Evolutionary conservation across 2,797 vertebrate genomes (phyloP), one percentile per base, ranked within the genome.

Genomic region (Argentina silus): DNA sequence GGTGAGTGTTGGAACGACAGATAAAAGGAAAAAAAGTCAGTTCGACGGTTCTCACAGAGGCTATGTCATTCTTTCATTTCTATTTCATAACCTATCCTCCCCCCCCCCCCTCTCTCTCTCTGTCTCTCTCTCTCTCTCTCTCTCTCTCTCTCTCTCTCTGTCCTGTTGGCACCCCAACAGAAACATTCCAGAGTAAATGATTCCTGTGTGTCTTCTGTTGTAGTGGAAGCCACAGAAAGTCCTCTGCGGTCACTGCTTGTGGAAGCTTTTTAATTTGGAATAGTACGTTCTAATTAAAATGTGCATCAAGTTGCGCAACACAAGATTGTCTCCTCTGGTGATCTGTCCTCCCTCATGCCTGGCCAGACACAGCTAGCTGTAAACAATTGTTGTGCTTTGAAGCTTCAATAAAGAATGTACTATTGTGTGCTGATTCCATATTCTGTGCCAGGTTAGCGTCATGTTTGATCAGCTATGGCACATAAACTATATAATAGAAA

Each of bases 141-240:
- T 27, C 59, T 81, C 72, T 2, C 43, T 70, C 55, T 43, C 27
- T 15, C 36, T 74, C 73, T 74, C 79, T 71, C 66, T 60, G 42
- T 60, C 14, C 53, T 43, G 70, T 80, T 89, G 90, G 87, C 85
- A 77, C 44, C 36, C 19, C 78, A 68, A 86, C 84, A 87, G 79
- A 88, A 82, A 61, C 85, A 89, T 90, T 90, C 82, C 84, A 45
- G 12, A 19, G 23, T 45, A 72, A 84, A 83, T 81, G 65, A 83
- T 87, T 85, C 78, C 76, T 87, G 73, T 79, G 76, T 86, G 81
- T 85, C 7, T 0, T 88, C 36, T 4, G 72, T 78, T 86, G 74
- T 86, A 85, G 76, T 82, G 63, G 51, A 81, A 83, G 77, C 77
- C 83, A 81, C 87, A 88, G 73, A 42, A 87, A 84, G 75, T 79